phyloP scores from a whole-genome alignment of 2,113 vertebrate species.

The Rostratula benghalensis region DNA sequence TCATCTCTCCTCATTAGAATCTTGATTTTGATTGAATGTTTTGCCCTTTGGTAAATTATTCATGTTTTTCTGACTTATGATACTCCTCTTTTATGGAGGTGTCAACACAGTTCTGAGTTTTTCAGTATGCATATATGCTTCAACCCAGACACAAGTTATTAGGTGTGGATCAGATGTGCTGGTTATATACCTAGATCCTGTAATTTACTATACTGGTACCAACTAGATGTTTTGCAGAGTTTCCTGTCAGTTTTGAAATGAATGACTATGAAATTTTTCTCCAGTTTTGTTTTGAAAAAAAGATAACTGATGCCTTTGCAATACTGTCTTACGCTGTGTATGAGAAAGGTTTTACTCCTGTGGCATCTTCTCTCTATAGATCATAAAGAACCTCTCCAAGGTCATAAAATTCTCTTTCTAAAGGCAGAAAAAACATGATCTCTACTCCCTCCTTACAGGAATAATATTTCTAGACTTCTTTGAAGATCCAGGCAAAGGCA shows the following conservation, averaged over 20 bases:
- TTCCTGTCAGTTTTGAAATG: not conserved
- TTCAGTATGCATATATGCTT: not conserved
- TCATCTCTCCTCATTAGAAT: not conserved
- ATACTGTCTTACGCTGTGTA: not conserved
- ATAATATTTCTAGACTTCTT: not conserved
- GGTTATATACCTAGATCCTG: not conserved
- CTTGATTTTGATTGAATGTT: not conserved
- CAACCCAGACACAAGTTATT: not conserved
- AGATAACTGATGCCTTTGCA: not conserved
- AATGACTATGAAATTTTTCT: not conserved
- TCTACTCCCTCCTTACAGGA: not conserved
- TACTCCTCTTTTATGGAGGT: not conserved
- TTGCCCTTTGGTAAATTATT: not conserved
- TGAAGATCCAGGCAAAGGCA: not conserved
- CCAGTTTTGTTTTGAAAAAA: not conserved
- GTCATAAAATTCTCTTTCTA: not conserved
- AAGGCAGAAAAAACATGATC: not conserved
- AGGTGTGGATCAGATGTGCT: not conserved
- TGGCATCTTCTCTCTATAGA: not conserved
- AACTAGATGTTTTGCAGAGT: not conserved
- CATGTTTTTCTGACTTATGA: not conserved
- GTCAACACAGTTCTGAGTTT: not conserved
- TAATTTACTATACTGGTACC: not conserved
- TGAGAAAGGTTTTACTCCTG: not conserved
- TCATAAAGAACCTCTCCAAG: not conserved